Percentiles rank a stretch among this genome's conserved stretches.
These are phyloP conservation scores for Endomychus coccineus DNA, from an alignment of 2,888 invertebrate species.

Conservation along the genomic window DNA sequence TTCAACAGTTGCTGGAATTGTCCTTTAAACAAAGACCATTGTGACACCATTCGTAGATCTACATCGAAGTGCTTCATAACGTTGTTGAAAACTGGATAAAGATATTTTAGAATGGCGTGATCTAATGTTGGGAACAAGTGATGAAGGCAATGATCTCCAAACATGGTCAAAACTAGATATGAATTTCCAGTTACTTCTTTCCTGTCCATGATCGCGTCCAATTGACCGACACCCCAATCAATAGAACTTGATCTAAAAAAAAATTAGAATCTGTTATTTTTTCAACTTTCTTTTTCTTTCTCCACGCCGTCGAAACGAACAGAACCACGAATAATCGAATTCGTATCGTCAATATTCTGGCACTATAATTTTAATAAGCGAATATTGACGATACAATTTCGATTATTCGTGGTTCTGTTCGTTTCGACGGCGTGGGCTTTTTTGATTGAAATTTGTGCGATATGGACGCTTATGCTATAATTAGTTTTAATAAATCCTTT, in stretches of 20 bases:
- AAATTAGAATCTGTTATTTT: too few relatives aligned
- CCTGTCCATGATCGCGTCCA: constrained; percentile 69
- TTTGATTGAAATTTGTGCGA: too few relatives aligned
- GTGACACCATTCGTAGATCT: constrained; percentile 45
- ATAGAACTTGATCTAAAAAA: constrained; percentile 45
- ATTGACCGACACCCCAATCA: constrained; percentile 75
- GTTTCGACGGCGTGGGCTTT: too few relatives aligned
- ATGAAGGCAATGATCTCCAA: constrained; percentile 74
- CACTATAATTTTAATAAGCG: too few relatives aligned
- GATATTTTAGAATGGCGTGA: constrained; percentile 61
- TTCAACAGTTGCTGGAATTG: constrained; percentile 57
- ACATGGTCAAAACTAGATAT: constrained; percentile 63
- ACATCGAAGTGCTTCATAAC: constrained; percentile 59
- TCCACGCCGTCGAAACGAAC: too few relatives aligned
- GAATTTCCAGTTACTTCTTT: constrained; percentile 59
- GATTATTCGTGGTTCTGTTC: too few relatives aligned
- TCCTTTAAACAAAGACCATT: constrained; percentile 58
- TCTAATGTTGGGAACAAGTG: constrained; percentile 79
- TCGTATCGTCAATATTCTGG: too few relatives aligned
- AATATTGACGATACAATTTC: too few relatives aligned
- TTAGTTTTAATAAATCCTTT: too few relatives aligned
- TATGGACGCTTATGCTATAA: too few relatives aligned
- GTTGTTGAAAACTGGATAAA: constrained; percentile 56
- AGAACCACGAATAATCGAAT: too few relatives aligned
- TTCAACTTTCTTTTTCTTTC: too few relatives aligned